Evolutionary conservation across 1,140 invertebrate species (phyloP), one percentile per base, ranked within the genome.

Genomic region (Dufourea novaeangliae): DNA sequence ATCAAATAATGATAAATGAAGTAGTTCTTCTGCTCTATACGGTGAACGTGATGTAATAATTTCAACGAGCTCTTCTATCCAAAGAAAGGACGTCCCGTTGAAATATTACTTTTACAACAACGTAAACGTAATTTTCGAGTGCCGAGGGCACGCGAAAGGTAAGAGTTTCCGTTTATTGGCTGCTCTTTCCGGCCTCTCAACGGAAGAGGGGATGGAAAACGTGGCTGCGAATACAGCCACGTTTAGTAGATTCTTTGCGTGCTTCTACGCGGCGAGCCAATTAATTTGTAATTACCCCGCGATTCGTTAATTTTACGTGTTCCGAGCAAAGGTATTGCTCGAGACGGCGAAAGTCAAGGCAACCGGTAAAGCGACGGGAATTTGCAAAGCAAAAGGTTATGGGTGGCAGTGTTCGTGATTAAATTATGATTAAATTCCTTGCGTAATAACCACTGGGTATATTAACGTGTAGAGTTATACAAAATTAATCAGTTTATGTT

Each of bases 281-380:
- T 80, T 80, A 78, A 80, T 78, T 80, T 52, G 61, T 39, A 78
- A 80, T 80, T 80, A 80, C 61, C 62, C 25, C 6, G 27, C 37
- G 61, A 78, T 78, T 80, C 67, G 67, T 63, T 78, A 74, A 71
- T 67, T 63, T 80, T 61, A 64, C 59, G 41, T 56, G 41, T 71
- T 63, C 27, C 62, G 34, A 0, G 8, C n/a, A 11, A 29, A 52
- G 61, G 20, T 4, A 32, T 29, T 37, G 22, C 17, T 22, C 27
- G 44, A 44, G 41, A n/a, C n/a, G 37, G n/a, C 25, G 22, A 70
- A 50, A 59, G 22, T 37, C 25, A 1, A 37, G 27, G 63, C 10
- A 29, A 22, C 22, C 22, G 14, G 62, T 29, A 46, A 29, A n/a
- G 41, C 25, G 34, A 20, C 17, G 11, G 44, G 3, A 25, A 52